Percentiles rank a stretch among this genome's conserved stretches.
phyloP scores from a whole-genome alignment of 2,113 vertebrate genomes.

The Bombycilla garrulus region DNA sequence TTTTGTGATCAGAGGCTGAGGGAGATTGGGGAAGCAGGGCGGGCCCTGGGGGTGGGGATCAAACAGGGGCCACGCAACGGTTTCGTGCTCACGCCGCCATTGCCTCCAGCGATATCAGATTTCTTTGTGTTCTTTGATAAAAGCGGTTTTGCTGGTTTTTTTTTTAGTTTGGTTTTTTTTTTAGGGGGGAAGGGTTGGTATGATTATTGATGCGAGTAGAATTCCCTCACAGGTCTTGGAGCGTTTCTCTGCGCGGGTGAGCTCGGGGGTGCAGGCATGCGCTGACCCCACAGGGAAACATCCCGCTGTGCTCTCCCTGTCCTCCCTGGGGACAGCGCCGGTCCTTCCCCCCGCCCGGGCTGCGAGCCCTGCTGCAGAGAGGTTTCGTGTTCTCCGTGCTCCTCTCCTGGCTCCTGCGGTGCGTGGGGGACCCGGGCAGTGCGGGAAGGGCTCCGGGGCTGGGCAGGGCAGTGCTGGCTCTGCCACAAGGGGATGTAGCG shows the following conservation, averaged over 20 bases:
- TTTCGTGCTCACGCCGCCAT: accelerated
- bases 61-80: accelerated
- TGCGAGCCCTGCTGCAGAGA: too few relatives aligned
- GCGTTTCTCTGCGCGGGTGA: too few relatives aligned
- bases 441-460: neutral
- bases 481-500: too few relatives aligned
- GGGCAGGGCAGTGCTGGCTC: neutral
- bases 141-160: too few relatives aligned
- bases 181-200: too few relatives aligned
- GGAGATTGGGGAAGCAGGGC: accelerated
- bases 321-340: too few relatives aligned
- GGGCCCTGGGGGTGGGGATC: accelerated
- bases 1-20: accelerated
- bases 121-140: accelerated
- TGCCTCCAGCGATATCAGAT: accelerated
- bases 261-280: neutral
- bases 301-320: neutral
- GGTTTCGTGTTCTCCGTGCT: too few relatives aligned
- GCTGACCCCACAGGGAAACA: neutral
- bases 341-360: too few relatives aligned
- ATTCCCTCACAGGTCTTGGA: too few relatives aligned
- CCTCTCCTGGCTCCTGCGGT: too few relatives aligned
- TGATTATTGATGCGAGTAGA: neutral
- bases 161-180: too few relatives aligned
- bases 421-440: too few relatives aligned